A percentile compares a stretch with the other conserved stretches of the same genome.
These are phyloP conservation scores for Odontomachus brunneus DNA, from an alignment of 1,140 invertebrate genomes.

Conservation along the genomic window DNA sequence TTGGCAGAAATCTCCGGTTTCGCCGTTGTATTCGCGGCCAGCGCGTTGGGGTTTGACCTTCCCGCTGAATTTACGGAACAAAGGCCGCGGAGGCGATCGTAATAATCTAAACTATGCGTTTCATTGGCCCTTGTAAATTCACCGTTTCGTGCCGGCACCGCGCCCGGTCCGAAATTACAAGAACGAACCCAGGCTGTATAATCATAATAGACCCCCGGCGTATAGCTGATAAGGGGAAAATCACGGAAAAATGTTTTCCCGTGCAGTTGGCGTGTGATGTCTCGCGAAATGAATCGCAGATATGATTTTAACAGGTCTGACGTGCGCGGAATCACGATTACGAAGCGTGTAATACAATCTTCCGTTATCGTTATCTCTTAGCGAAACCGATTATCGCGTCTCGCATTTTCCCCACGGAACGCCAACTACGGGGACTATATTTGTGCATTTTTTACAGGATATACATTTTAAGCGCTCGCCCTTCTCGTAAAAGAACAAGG, in stretches of 20 bases:
- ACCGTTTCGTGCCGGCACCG: slow-evolving; percentile 27
- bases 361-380: neutral
- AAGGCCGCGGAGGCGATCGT: slow-evolving; percentile 66
- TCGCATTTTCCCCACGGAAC: too few relatives aligned
- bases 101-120: slow-evolving; percentile 72
- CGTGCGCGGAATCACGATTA: neutral
- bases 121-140: slow-evolving; percentile 69
- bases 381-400: neutral
- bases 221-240: slow-evolving; percentile 40
- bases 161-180: slow-evolving; percentile 63
- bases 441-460: too few relatives aligned
- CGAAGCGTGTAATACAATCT: neutral
- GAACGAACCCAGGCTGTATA: slow-evolving; percentile 34
- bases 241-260: slow-evolving; percentile 11
- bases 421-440: too few relatives aligned
- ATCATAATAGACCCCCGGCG: slow-evolving; percentile 41
- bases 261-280: neutral
- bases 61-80: slow-evolving; percentile 59
- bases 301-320: neutral
- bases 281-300: slow-evolving; percentile 9
- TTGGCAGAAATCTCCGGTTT: slow-evolving; percentile 73
- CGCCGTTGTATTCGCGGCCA: slow-evolving; percentile 28
- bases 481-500: too few relatives aligned
- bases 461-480: too few relatives aligned
- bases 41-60: neutral